phyloP scores from a whole-genome alignment of 2,113 vertebrate genomes.

The Macaca nemestrina region DNA sequence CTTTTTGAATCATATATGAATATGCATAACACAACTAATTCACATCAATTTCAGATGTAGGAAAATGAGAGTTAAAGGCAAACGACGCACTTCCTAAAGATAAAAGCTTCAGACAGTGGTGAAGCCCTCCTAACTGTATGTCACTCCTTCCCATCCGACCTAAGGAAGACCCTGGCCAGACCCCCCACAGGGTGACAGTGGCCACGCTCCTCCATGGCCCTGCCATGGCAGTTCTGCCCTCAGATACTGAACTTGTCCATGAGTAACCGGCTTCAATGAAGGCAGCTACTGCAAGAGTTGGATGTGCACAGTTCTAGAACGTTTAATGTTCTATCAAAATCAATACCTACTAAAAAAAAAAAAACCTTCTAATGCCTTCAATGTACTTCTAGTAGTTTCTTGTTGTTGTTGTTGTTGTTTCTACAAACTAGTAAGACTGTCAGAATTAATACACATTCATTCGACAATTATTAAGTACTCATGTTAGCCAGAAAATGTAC shows the following conservation, averaged over 20 bases:
- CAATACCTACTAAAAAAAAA: neutral
- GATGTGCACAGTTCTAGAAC: neutral
- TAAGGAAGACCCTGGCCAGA: too few relatives aligned
- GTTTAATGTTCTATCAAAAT: neutral
- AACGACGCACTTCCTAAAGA: neutral
- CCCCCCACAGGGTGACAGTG: neutral
- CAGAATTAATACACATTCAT: neutral
- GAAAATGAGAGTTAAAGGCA: neutral
- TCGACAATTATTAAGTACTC: neutral
- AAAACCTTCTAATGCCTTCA: neutral
- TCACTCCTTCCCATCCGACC: neutral
- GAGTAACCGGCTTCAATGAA: too few relatives aligned
- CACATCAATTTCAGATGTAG: neutral
- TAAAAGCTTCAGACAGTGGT: neutral
- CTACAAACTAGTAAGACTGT: neutral
- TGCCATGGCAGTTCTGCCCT: neutral
- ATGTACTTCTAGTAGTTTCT: neutral
- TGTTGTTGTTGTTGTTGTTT: neutral
- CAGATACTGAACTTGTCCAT: too few relatives aligned
- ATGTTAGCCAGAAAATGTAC: neutral
- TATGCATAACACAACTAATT: neutral
- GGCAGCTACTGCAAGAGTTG: rapidly evolving
- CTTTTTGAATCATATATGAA: neutral
- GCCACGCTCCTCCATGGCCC: neutral
- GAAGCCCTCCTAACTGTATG: neutral